phyloP scores from a whole-genome alignment of 2,888 invertebrate species.

The Nomada lathburiana region DNA sequence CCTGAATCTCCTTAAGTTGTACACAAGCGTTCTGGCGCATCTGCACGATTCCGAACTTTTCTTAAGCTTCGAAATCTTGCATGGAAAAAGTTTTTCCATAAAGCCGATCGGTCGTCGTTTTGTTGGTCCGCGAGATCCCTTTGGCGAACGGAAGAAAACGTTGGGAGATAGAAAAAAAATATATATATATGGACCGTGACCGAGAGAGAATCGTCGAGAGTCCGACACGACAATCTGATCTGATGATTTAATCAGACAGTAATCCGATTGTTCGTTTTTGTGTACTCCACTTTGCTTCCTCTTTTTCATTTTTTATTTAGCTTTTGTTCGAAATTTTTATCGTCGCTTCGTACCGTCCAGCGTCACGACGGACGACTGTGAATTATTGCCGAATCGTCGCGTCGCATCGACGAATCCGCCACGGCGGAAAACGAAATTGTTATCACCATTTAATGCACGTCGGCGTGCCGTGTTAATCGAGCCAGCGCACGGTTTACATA shows the following conservation, averaged over 20 bases:
- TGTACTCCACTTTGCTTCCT: too few species aligned
- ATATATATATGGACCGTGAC: neutral
- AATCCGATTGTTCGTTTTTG: neutral
- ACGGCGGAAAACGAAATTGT: slow-evolving; percentile 44
- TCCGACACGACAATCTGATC: neutral
- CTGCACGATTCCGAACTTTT: slow-evolving; percentile 63
- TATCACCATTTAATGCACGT: slow-evolving; percentile 52
- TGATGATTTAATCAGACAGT: too few species aligned
- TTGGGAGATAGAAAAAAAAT: neutral
- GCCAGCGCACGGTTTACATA: slow-evolving; percentile 25
- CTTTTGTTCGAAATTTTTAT: slow-evolving; percentile 6
- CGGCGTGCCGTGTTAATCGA: slow-evolving; percentile 32
- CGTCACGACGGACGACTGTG: slow-evolving; percentile 18
- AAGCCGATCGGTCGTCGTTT: slow-evolving; percentile 35
- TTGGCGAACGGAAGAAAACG: neutral
- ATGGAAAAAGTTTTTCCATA: slow-evolving; percentile 61
- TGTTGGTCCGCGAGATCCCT: neutral
- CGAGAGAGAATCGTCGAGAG: neutral
- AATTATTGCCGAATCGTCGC: slow-evolving; percentile 46
- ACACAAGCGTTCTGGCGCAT: slow-evolving; percentile 62
- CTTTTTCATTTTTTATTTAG: neutral
- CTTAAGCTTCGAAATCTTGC: slow-evolving; percentile 46
- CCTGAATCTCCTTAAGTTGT: slow-evolving; percentile 64
- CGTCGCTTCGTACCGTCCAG: neutral
- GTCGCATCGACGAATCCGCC: slow-evolving; percentile 23